phyloP scores from a whole-genome alignment of 2,113 vertebrate genomes.

The Nematolebias whitei region DNA sequence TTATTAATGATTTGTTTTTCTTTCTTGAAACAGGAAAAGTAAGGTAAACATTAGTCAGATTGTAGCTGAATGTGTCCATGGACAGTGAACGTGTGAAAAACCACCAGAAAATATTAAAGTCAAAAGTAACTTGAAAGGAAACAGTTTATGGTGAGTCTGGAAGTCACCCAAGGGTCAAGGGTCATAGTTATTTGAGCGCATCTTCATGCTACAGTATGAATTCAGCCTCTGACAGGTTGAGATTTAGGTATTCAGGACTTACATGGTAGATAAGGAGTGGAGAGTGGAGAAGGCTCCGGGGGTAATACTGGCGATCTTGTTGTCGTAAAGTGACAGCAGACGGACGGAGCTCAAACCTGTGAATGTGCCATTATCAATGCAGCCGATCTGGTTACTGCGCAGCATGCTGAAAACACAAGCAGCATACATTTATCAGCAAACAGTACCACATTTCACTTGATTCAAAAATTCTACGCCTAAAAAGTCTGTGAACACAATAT shows the following conservation, averaged over 20 bases:
- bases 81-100: too few species aligned
- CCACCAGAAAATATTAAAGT: too few species aligned
- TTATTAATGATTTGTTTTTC: too few species aligned
- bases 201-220: too few species aligned
- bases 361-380: slow-evolving; percentile 94
- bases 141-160: too few species aligned
- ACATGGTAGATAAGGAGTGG: slow-evolving; percentile 97
- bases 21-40: too few species aligned
- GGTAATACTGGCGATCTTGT: slow-evolving; percentile 92
- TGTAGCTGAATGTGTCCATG: too few species aligned
- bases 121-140: too few species aligned
- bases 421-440: background rate
- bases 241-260: slow-evolving; percentile 65
- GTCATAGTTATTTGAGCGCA: too few species aligned
- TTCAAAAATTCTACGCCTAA: background rate
- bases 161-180: too few species aligned
- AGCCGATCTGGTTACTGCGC: slow-evolving; percentile 94
- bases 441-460: background rate
- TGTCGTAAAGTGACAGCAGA: slow-evolving; percentile 96
- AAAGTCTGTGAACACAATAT: too few species aligned
- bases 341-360: slow-evolving; percentile 93
- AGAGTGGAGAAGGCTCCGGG: slow-evolving; percentile 94
- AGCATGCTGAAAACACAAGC: slow-evolving; percentile 86
- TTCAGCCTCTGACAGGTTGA: background rate
- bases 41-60: too few species aligned